Evolutionary conservation across 2,113 vertebrate genomes (phyloP), one percentile per base, ranked within the genome.

Genomic region (Anhinga anhinga): DNA sequence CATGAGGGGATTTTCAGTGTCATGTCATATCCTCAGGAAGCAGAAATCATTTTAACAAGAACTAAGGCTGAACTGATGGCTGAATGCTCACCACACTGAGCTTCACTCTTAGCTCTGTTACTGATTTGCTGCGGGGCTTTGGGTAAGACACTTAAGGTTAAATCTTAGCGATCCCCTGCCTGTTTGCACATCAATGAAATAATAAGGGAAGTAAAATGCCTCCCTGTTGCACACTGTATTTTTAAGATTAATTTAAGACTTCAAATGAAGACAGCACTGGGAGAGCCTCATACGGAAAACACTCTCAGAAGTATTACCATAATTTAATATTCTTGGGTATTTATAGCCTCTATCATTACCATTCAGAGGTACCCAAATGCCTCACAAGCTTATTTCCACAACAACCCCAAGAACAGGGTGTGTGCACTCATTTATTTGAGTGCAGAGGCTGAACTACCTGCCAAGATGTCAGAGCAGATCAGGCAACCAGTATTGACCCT

Each of bases 241-340:
- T 93, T 56, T 63, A 90, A 94, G 70, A 88, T 79, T 79, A 92
- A 95, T 95, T 91, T 82, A 82, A 89, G 56, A 69, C 61, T 87
- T 25, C 32, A 65, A 65, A 86, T 58, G 38, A 89, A 87, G 86
- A 82, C 26, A 94, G 36, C 53, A 76, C 11, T 40, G 69, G 61
- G 90, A 95, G 52, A 86, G 13, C 55, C 73, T 84, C 21, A 34
- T 3, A 71, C 4, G 56, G 56, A 87, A 93, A 92, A 67, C 20
- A 82, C 10, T 3, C 83, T 61, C 69, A 61, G 56, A 96, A 84
- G 56, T 53, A 76, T 65, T 65, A 86, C 40, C 18, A 53, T 72
- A 74, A 76, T 86, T 87, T 53, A 79, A 79, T 56, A 70, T 84
- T 82, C 66, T 89, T 66, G 58, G 56, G 65, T 89, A 69, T 82